Evolutionary conservation across 2,797 vertebrate species (phyloP).

Genomic region (Lepilemur ruficaudatus): DNA sequence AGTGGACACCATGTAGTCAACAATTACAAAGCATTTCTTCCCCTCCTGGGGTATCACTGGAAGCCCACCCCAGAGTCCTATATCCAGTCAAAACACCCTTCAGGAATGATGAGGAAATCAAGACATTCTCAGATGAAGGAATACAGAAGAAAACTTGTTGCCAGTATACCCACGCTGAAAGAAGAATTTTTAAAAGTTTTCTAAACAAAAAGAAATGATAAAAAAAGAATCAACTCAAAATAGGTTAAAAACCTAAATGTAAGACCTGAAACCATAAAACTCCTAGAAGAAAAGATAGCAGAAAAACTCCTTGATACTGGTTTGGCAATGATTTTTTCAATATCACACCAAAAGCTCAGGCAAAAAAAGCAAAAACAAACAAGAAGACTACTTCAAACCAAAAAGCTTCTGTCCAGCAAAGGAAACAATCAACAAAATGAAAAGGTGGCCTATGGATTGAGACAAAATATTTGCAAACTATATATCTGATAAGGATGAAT

Average conservation of each 20-base stretch:
- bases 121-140: neutral
- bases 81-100: neutral
- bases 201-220: neutral
- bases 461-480: neutral
- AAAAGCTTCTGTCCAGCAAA: neutral
- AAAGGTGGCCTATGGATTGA: neutral
- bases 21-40: neutral
- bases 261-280: neutral
- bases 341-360: neutral
- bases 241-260: neutral
- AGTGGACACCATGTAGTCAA: neutral
- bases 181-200: neutral
- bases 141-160: neutral
- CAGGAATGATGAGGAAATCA: neutral
- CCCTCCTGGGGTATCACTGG: fast-evolving
- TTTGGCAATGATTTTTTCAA: neutral
- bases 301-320: neutral
- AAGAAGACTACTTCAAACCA: neutral
- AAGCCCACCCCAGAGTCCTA: neutral
- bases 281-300: neutral
- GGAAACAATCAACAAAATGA: neutral
- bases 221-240: neutral
- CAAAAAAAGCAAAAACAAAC: neutral
- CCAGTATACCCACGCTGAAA: neutral
- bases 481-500: neutral